Percentiles rank a stretch among this genome's conserved stretches.
Conservation (phyloP, 2,113 vertebrate species). For the Labeo rohita region DNA sequence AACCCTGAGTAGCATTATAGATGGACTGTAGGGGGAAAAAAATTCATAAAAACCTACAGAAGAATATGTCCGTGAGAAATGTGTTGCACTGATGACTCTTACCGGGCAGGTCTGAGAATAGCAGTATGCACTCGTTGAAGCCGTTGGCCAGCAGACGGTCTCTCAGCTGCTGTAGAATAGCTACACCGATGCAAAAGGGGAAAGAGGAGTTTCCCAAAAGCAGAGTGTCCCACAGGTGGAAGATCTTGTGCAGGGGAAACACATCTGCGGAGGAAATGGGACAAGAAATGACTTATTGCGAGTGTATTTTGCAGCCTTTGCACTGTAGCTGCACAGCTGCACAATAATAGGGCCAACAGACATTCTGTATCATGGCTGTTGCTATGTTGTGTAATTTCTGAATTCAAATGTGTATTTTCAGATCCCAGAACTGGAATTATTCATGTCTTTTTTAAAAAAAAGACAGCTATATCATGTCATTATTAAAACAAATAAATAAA, state of each 20-base stretch:
- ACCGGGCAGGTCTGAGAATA: conserved; percentile 99
- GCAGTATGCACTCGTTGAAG: conserved; percentile 98
- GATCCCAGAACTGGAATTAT: background rate
- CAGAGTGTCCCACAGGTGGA: conserved; percentile 97
- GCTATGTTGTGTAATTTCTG: background rate
- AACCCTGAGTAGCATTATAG: background rate
- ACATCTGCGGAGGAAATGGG: conserved; percentile 80
- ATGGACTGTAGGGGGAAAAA: background rate
- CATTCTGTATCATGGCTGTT: background rate
- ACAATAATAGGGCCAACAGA: background rate
- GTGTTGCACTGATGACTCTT: conserved; percentile 35
- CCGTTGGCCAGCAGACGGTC: conserved; percentile 94
- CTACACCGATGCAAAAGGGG: conserved; percentile 96
- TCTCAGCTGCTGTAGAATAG: conserved; percentile 93
- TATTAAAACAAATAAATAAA: background rate
- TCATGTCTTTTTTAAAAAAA: background rate
- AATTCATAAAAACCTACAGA: too few relatives aligned
- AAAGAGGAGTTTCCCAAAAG: conserved; percentile 97
- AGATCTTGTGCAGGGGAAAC: conserved; percentile 98
- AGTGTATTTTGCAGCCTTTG: background rate
- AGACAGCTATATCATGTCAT: background rate
- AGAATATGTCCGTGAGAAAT: background rate
- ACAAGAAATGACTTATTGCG: background rate
- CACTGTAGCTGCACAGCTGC: background rate
- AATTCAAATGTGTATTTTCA: background rate